These are phyloP conservation scores for Lutjanus argentimaculatus DNA, from an alignment of 2,797 vertebrate genomes.

Conservation along the genomic window DNA sequence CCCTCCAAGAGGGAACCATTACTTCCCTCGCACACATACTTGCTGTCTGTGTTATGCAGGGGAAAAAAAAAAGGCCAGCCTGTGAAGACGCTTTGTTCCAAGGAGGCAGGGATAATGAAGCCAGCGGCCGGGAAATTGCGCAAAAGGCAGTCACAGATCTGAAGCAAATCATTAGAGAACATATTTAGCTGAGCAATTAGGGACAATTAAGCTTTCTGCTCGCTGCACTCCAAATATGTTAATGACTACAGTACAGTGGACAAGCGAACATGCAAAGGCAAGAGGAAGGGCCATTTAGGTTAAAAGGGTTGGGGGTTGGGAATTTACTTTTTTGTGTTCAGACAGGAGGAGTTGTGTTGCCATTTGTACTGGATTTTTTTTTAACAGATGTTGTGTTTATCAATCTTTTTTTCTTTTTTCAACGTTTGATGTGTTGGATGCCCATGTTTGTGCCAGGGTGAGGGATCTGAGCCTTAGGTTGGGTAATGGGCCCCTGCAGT, in stretches of 20 bases:
- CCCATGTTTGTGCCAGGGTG: conserved; percentile 69
- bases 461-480: conserved; percentile 65
- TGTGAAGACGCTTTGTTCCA: conserved; percentile 92
- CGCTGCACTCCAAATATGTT: conserved; percentile 92
- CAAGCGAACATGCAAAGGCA: conserved; percentile 87
- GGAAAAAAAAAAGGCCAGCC: conserved; percentile 69
- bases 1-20: conserved; percentile 81
- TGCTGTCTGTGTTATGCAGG: conserved; percentile 81
- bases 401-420: conserved; percentile 64
- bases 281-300: conserved; percentile 83
- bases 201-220: conserved; percentile 96
- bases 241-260: conserved; percentile 89
- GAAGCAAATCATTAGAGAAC: conserved; percentile 92
- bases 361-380: conserved; percentile 66
- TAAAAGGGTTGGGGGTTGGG: conserved; percentile 82
- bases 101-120: conserved; percentile 90
- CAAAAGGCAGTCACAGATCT: conserved; percentile 91
- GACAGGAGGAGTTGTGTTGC: conserved; percentile 58
- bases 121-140: conserved; percentile 90
- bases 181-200: conserved; percentile 94
- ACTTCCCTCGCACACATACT: conserved; percentile 84
- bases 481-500: conserved; percentile 72
- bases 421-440: conserved; percentile 78
- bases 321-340: conserved; percentile 63
- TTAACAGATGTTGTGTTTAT: conserved; percentile 59